These are phyloP conservation scores for Fregata magnificens DNA, from an alignment of 2,113 vertebrate species.

Conservation along the genomic window DNA sequence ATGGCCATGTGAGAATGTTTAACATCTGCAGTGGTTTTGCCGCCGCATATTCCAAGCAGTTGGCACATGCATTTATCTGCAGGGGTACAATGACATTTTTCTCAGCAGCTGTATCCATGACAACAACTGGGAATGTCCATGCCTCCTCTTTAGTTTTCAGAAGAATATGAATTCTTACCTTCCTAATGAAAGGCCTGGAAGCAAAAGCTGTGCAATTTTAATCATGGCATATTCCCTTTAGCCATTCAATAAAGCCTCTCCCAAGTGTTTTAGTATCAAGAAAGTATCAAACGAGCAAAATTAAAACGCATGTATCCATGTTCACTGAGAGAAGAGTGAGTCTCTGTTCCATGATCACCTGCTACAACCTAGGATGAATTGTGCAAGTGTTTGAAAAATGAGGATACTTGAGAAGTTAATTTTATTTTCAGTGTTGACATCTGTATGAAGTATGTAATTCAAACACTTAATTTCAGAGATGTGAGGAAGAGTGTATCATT, in stretches of 20 bases:
- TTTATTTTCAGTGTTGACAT: neutral
- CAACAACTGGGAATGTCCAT: slow-evolving; percentile 47
- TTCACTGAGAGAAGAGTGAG: neutral
- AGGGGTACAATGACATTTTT: slow-evolving; percentile 70
- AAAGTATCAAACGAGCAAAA: neutral
- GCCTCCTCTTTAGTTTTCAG: neutral
- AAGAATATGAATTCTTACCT: slow-evolving; percentile 32
- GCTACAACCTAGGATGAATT: neutral
- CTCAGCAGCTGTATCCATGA: slow-evolving; percentile 64
- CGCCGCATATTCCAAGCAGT: neutral
- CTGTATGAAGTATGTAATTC: neutral
- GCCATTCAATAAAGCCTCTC: neutral
- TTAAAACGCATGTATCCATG: neutral
- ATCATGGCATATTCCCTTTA: neutral
- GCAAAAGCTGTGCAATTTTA: neutral
- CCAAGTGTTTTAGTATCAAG: neutral
- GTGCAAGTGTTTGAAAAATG: neutral
- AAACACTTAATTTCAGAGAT: neutral
- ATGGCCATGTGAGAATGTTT: neutral
- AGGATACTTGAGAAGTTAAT: neutral
- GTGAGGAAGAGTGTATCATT: neutral
- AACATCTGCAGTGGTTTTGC: neutral
- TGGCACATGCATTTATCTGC: slow-evolving; percentile 49
- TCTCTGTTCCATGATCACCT: neutral
- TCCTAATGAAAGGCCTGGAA: neutral